Evolutionary conservation across 92 coral and sea anemone genomes (phyloP), one percentile per base, ranked within the genome.

Genomic region (Epizoanthus ramosus): DNA sequence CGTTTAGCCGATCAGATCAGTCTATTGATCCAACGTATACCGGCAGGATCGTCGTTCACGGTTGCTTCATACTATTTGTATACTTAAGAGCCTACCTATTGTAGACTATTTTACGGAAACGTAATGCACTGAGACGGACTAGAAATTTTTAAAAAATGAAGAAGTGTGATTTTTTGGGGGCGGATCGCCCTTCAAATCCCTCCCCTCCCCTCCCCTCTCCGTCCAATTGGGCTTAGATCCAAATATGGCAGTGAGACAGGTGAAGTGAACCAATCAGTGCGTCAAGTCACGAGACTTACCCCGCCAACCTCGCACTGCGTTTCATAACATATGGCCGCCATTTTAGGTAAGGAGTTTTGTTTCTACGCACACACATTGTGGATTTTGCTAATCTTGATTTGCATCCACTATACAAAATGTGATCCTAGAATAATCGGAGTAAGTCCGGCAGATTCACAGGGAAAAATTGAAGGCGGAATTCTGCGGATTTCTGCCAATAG

Each of bases 311-410:
- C 53, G 17, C 9, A 21, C 17, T 66, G 71, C 45, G 47, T 77
- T 39, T 60, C 82, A 77, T 19, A 77, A 61, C 82, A 61, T 41
- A 93, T 93, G 98, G 98, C 98, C 91, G 90, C 94, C 95, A 88
- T 89, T 79, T 86, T 86, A 56, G 76, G 56, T 50, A 53, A n/a
- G 41, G 33, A 22, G 57, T 72, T 67, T 28, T 7, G 33, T 57
- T 57, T 75, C 58, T 88, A 83, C 71, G 84, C 85, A 65, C 41
- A 73, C 21, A 52, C 86, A 31, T 67, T 92, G 75, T 69, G 88
- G 57, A 75, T 91, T 81, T 39, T 89, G 5, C 35, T 68, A 9
- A 53, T 76, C 63, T 61, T 71, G 63, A 56, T 66, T 57, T 71
- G 85, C 80, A 47, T 87, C 23, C 84, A 79, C 23, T 75, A 66